Evolutionary conservation across 1,140 invertebrate genomes (phyloP).

Genomic region (Drosophila tsacasi): DNA sequence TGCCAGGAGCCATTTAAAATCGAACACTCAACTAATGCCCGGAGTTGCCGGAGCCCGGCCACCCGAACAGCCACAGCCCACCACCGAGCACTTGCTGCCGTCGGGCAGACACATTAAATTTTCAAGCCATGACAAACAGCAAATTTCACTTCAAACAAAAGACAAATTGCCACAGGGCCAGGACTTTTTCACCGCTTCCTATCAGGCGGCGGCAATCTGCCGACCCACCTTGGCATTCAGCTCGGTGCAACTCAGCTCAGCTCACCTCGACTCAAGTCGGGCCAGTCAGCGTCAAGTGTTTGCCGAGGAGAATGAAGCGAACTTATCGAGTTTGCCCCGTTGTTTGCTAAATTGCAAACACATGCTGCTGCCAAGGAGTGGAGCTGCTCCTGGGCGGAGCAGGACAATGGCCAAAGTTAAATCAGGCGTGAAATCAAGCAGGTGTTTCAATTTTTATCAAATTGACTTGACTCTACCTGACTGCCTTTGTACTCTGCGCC

Average conservation of each 20-base stretch:
- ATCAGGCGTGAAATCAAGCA: constrained; percentile 83
- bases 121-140: constrained; percentile 70
- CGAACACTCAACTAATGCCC: constrained; percentile 33
- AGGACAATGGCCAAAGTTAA: constrained; percentile 79
- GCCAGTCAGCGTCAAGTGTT: constrained; percentile 68
- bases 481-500: constrained; percentile 12
- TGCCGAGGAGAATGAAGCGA: constrained; percentile 67
- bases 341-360: constrained; percentile 83
- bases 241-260: constrained; percentile 4
- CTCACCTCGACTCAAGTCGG: constrained; percentile 9
- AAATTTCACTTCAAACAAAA: constrained; percentile 83
- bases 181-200: constrained; percentile 54
- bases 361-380: constrained; percentile 63
- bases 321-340: constrained; percentile 71
- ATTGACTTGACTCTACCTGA: constrained; percentile 73
- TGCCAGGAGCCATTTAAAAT: constrained; percentile 34
- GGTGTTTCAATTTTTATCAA: constrained; percentile 83
- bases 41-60: neutral
- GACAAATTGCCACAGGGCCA: constrained; percentile 73
- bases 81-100: neutral
- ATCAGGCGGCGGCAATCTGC: constrained; percentile 70
- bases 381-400: constrained; percentile 26
- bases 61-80: neutral
- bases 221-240: constrained; percentile 37
- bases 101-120: constrained; percentile 64